Evolutionary conservation across 2,888 invertebrate genomes (phyloP).

Genomic region (Drosophila multiciliata): DNA sequence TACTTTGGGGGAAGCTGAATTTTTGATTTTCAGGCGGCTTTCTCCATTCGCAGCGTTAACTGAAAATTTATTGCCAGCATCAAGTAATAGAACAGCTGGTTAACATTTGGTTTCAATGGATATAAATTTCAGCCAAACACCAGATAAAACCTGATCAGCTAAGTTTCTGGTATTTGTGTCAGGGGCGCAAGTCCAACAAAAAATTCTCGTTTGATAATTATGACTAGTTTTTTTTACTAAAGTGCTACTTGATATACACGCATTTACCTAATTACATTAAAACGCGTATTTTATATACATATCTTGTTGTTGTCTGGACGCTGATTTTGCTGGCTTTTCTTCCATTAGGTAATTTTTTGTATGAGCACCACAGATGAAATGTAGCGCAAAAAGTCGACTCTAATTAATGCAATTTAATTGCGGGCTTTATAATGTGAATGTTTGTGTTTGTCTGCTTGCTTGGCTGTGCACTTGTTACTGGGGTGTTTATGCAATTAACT

Average conservation of each 20-base stretch:
- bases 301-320: conserved; percentile 24
- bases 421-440: conserved; percentile 24
- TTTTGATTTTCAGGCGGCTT: conserved; percentile 34
- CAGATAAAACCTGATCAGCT: conserved; percentile 57
- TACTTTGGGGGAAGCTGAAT: conserved; percentile 50
- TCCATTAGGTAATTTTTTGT: conserved; percentile 65
- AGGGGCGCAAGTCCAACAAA: conserved; percentile 64
- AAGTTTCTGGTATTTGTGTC: conserved; percentile 65
- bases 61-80: conserved; percentile 31
- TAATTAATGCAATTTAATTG: conserved; percentile 79
- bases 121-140: conserved; percentile 30
- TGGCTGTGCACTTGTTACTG: conserved; percentile 36
- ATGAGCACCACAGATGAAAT: conserved; percentile 40
- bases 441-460: conserved; percentile 17
- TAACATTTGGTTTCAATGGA: conserved; percentile 22
- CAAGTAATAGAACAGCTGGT: conserved; percentile 38
- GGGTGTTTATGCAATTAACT: conserved; percentile 69
- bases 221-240: conserved; percentile 41
- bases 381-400: conserved; percentile 70
- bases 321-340: conserved; percentile 23
- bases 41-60: conserved; percentile 29
- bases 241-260: conserved; percentile 28
- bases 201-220: conserved; percentile 33
- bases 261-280: conserved; percentile 49
- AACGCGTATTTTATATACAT: conserved; percentile 6